Percentiles rank a stretch among this genome's conserved stretches.
Conservation (phyloP, 92 coral and sea anemone genomes). For the Galaxea fascicularis region DNA sequence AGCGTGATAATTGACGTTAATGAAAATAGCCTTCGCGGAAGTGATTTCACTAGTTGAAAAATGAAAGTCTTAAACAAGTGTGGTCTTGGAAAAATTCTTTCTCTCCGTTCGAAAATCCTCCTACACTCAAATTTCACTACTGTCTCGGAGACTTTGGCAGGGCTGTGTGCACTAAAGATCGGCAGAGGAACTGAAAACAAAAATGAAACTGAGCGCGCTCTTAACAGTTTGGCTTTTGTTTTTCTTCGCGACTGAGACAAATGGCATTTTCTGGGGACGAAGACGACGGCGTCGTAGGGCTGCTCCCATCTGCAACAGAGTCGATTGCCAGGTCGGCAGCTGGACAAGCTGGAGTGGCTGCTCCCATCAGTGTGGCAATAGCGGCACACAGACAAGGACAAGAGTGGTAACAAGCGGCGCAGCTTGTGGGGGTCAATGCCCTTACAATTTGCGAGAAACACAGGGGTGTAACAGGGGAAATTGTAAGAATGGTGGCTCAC, state of each 20-base stretch:
- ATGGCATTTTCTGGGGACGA: slow-evolving; percentile 45
- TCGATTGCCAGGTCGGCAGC: slow-evolving; percentile 65
- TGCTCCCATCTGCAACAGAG: slow-evolving; percentile 57
- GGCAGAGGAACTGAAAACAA: background rate
- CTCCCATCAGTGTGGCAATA: slow-evolving; percentile 61
- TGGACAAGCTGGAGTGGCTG: slow-evolving; percentile 78
- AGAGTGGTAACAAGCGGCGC: slow-evolving; percentile 27
- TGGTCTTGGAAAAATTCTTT: too few relatives aligned
- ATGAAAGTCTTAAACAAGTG: too few relatives aligned
- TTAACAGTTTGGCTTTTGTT: background rate
- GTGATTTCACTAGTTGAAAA: too few relatives aligned
- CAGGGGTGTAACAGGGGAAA: slow-evolving; percentile 61
- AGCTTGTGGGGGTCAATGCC: slow-evolving; percentile 74
- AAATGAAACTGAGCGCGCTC: background rate
- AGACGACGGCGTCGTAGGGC: slow-evolving; percentile 58
- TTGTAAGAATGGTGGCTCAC: slow-evolving; percentile 73
- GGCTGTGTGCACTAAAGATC: too few relatives aligned
- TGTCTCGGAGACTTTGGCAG: too few relatives aligned
- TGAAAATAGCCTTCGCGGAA: background rate
- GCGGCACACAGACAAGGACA: slow-evolving; percentile 66
- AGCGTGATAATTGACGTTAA: background rate
- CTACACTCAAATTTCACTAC: too few relatives aligned
- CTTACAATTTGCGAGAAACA: slow-evolving; percentile 51
- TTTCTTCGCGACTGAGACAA: slow-evolving; percentile 7
- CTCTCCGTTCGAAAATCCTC: too few relatives aligned